These are phyloP conservation scores for Dilophus febrilis DNA, from an alignment of 2,888 invertebrate genomes.

Conservation along the genomic window DNA sequence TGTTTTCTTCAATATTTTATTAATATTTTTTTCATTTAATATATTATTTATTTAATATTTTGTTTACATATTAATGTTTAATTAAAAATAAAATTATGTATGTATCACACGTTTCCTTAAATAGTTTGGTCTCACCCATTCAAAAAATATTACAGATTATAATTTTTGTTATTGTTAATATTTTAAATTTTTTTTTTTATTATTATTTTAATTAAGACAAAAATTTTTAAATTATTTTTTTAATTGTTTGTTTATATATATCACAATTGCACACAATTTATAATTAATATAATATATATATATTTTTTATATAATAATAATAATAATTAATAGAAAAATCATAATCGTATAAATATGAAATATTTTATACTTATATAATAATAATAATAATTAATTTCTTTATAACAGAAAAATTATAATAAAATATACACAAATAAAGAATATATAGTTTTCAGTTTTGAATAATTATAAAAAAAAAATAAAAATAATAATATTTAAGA, in stretches of 20 bases:
- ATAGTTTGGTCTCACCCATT: slow-evolving; percentile 4
- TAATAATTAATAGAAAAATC: background rate
- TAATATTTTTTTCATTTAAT: background rate
- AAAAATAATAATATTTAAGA: too few species aligned
- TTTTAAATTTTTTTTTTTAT: background rate
- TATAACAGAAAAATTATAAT: background rate
- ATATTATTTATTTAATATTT: background rate
- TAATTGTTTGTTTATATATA: background rate
- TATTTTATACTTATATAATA: background rate
- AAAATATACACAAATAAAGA: background rate
- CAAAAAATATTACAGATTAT: slow-evolving; percentile 4
- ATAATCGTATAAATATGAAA: background rate
- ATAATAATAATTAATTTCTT: background rate
- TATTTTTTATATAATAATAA: background rate
- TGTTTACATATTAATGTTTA: background rate
- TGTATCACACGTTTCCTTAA: slow-evolving; percentile 3
- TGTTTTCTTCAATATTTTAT: background rate
- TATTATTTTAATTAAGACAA: too few species aligned
- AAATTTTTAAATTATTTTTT: too few species aligned
- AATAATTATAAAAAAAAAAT: too few species aligned
- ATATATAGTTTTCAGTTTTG: too few species aligned
- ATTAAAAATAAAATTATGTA: background rate
- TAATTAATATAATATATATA: background rate
- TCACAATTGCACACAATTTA: slow-evolving; percentile 4
- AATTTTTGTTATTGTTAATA: background rate